A percentile compares a stretch with the other conserved stretches of the same genome.
Evolutionary conservation across 2,888 invertebrate genomes (phyloP).

Genomic region (Drosophila putrida): DNA sequence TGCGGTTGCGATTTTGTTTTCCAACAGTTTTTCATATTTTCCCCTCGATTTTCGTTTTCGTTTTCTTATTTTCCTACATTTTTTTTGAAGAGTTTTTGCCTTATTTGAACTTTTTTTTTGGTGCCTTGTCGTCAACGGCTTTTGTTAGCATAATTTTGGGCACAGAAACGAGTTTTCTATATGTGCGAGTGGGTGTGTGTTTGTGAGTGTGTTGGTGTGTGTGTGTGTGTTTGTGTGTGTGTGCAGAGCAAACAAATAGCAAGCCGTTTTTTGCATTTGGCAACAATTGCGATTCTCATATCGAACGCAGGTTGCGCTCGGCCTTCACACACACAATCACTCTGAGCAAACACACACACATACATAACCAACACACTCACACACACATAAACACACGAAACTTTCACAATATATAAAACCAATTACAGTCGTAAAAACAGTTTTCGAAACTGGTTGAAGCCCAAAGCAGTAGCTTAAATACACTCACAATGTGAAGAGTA

Average conservation of each 20-base stretch:
- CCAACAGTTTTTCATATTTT: slow-evolving; percentile 31
- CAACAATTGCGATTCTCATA: slow-evolving; percentile 66
- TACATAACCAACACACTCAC: slow-evolving; percentile 1
- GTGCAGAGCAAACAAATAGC: slow-evolving; percentile 51
- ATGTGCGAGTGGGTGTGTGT: slow-evolving; percentile 9
- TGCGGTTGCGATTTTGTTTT: slow-evolving; percentile 47
- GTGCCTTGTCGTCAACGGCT: slow-evolving; percentile 56
- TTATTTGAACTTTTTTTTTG: slow-evolving; percentile 26
- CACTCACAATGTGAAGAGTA: neutral
- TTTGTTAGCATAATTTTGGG: slow-evolving; percentile 76
- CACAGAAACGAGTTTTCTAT: slow-evolving; percentile 30
- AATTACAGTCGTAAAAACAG: slow-evolving; percentile 66
- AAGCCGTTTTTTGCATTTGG: slow-evolving; percentile 48
- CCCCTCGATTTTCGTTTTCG: neutral
- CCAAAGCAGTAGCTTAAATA: neutral
- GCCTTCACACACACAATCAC: slow-evolving; percentile 14
- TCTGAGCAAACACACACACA: slow-evolving; percentile 5
- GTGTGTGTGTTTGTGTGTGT: slow-evolving; percentile 27
- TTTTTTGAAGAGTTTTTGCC: slow-evolving; percentile 13
- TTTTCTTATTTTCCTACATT: slow-evolving; percentile 13
- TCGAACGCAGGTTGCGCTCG: slow-evolving; percentile 65
- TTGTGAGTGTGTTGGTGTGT: neutral
- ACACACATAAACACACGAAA: slow-evolving; percentile 14
- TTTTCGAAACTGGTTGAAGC: slow-evolving; percentile 17
- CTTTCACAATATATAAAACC: slow-evolving; percentile 51